Evolutionary conservation across 2,797 vertebrate species (phyloP).

Genomic region (Gallinago stenura): DNA sequence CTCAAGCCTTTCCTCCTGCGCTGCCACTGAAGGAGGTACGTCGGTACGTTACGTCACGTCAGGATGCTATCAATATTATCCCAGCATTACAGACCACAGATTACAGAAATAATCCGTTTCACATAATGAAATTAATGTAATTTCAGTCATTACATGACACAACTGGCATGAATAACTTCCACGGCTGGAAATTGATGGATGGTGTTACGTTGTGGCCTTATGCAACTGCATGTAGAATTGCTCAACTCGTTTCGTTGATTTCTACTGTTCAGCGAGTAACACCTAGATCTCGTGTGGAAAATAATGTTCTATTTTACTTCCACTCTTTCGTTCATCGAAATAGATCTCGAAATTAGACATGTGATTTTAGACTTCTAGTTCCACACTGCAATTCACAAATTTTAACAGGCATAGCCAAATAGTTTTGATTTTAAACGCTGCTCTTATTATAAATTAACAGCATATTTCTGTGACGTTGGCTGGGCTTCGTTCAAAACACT

Average conservation of each 20-base stretch:
- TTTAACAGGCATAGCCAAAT: background rate
- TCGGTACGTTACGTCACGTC: background rate
- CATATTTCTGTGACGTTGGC: background rate
- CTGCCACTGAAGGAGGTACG: background rate
- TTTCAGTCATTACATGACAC: background rate
- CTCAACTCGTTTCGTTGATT: background rate
- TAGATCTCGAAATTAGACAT: background rate
- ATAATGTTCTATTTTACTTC: background rate
- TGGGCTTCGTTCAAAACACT: background rate
- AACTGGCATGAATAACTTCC: background rate
- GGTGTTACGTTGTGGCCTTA: background rate
- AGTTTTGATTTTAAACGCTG: background rate
- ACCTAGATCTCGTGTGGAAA: background rate
- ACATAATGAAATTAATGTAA: background rate
- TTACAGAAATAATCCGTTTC: slow-evolving; percentile 2
- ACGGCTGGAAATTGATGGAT: background rate
- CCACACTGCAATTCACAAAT: background rate
- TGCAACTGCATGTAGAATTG: background rate
- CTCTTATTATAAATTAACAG: background rate
- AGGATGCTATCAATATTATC: background rate
- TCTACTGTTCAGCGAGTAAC: background rate
- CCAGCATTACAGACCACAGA: background rate
- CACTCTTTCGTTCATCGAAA: background rate
- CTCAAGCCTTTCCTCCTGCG: background rate
- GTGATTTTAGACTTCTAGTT: background rate